These are phyloP conservation scores for Hippoglossus hippoglossus DNA, from an alignment of 2,797 vertebrate genomes.

Conservation along the genomic window DNA sequence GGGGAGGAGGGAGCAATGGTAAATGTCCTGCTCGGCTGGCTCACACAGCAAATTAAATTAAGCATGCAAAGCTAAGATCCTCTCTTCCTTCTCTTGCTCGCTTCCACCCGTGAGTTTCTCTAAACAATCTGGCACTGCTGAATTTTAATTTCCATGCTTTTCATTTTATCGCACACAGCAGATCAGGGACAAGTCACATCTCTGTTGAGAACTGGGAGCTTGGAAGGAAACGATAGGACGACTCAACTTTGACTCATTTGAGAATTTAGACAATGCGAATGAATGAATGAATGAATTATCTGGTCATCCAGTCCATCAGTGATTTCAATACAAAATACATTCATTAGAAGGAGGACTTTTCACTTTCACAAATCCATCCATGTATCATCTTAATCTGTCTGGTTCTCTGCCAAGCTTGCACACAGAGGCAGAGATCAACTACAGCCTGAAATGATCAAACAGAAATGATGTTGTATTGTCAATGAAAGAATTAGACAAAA, in stretches of 20 bases:
- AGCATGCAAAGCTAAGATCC: slow-evolving; percentile 38
- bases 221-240: too few relatives aligned
- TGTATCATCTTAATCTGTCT: too few relatives aligned
- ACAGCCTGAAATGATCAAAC: neutral
- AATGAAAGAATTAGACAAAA: neutral
- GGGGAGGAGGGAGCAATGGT: slow-evolving; percentile 14
- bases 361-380: too few relatives aligned
- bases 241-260: too few relatives aligned
- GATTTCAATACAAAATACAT: too few relatives aligned
- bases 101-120: slow-evolving; percentile 1
- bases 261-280: too few relatives aligned
- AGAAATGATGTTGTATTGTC: neutral
- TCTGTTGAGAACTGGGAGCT: slow-evolving; percentile 1
- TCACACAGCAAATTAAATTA: slow-evolving; percentile 57
- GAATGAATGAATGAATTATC: too few relatives aligned
- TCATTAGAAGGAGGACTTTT: too few relatives aligned
- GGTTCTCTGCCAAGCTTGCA: too few relatives aligned
- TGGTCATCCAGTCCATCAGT: too few relatives aligned
- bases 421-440: too few relatives aligned
- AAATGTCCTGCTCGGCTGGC: slow-evolving; percentile 32
- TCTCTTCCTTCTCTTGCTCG: neutral
- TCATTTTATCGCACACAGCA: slow-evolving; percentile 38
- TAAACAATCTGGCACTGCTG: slow-evolving; percentile 38
- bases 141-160: slow-evolving; percentile 38
- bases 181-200: slow-evolving; percentile 8